Base-by-base conservation (phyloP, 2,888 invertebrate genomes). In the Physocephala rufipes region DNA sequence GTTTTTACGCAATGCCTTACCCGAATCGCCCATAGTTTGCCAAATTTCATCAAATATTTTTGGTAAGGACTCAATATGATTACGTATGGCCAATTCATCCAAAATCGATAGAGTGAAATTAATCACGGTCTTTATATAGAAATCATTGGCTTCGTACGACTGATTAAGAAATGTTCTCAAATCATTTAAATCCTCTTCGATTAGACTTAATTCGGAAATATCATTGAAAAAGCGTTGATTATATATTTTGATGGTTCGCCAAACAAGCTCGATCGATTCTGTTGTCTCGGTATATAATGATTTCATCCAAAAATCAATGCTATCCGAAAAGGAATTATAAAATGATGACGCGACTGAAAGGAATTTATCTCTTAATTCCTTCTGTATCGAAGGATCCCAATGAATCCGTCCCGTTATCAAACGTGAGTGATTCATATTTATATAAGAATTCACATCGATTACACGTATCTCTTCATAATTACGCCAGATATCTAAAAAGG, bases 11-110 rank as follows among this genome's bases (percentile, higher is more conserved):
- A 95, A 89, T 0, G 93, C 93, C 76, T 91, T 89, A 12, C 94
- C 94, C 0, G 94, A 94, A 68, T 94, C 93, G 0, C 94, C 95
- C 93, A 95, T 93, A 78, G 93, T 90, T 5, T 93, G 92, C 93
- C 93, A 94, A 80, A 95, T 89, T 83, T 95, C 95, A 63, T 91
- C 92, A 0, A 95, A 88, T 28, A 95, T 93, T 62, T 92, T 92
- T 0, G 95, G 95, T 66, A 95, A 81, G 0, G 92, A 91, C 78
- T 94, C 91, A 76, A 95, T 90, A 81, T 94, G 93, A 73, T 91
- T 90, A 71, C 91, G 88, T 62, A 94, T 88, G 0, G 94, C 91
- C 82, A 95, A 87, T 82, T 95, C 94, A 77, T 95, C 94, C 58
- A 93, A 85, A 1, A 94, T 88, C 66, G 90, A 90, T 51, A 91